A percentile compares a stretch with the other conserved stretches of the same genome.
These are phyloP conservation scores for Dromococcyx pavoninus DNA, from an alignment of 2,797 vertebrate genomes.

Conservation along the genomic window DNA sequence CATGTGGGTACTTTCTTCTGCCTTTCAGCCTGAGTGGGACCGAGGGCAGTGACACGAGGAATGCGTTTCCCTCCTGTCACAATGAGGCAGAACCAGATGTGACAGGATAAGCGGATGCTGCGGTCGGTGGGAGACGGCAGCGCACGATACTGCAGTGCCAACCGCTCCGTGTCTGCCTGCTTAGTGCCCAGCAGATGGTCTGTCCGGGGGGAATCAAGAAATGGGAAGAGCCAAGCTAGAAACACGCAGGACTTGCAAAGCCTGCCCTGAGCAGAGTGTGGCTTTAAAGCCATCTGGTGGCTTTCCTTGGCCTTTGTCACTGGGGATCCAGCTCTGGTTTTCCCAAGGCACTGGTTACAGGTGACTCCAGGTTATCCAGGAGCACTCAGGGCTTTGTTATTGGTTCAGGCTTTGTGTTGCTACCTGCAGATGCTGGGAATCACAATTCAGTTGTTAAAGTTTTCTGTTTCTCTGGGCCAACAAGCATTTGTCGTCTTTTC, in stretches of 20 bases:
- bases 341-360: not conserved
- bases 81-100: not conserved
- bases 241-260: not conserved
- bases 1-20: not conserved
- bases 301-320: not conserved
- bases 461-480: not conserved
- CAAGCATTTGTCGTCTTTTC: not conserved
- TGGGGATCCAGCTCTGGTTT: not conserved
- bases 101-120: not conserved
- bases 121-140: not conserved
- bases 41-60: not conserved
- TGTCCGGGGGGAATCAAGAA: not conserved
- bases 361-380: not conserved
- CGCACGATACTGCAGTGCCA: rapidly evolving
- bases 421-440: not conserved
- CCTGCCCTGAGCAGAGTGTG: not conserved
- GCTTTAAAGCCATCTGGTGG: not conserved
- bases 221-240: not conserved
- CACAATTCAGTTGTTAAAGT: not conserved
- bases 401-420: not conserved
- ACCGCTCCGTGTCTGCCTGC: rapidly evolving
- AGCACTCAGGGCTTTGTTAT: not conserved
- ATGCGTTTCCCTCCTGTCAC: not conserved
- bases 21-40: not conserved
- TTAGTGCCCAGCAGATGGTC: not conserved